Evolutionary conservation across 2,113 vertebrate genomes (phyloP).

Genomic region (Nesogale talazaci): DNA sequence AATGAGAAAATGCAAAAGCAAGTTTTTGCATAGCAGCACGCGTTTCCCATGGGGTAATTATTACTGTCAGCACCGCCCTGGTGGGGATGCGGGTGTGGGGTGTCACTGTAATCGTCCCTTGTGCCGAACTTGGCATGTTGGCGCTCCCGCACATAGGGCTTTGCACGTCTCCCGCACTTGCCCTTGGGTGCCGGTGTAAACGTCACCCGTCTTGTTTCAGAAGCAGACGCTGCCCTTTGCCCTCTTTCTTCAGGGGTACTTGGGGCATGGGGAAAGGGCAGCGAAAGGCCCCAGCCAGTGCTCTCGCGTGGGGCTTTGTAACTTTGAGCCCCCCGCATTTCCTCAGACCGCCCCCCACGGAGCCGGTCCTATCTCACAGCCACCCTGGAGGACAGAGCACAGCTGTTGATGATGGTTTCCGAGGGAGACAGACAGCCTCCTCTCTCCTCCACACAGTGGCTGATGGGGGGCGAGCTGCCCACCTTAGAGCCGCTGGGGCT

Average conservation of each 20-base stretch:
- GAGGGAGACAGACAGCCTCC: no score
- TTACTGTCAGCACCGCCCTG: not conserved
- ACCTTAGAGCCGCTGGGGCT: no score
- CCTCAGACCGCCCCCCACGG: no score
- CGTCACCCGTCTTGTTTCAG: not conserved
- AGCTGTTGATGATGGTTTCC: no score
- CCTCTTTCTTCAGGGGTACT: not conserved
- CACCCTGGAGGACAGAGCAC: no score
- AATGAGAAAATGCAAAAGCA: conserved; percentile 69
- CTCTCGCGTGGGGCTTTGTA: not conserved
- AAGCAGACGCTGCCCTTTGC: not conserved
- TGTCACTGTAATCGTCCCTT: not conserved
- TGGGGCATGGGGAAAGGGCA: not conserved
- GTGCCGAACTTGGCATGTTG: conserved; percentile 62
- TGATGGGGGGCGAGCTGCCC: no score
- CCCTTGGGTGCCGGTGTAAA: not conserved
- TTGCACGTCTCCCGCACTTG: conserved; percentile 35
- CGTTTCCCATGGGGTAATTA: conserved; percentile 46
- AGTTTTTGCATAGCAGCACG: conserved; percentile 68
- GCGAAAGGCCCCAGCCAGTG: not conserved
- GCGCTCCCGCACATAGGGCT: not conserved
- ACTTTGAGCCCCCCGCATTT: not conserved
- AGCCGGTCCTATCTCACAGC: no score
- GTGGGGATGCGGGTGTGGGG: not conserved
- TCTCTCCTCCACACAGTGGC: no score